Evolutionary conservation across 2,888 invertebrate species (phyloP), one percentile per base, ranked within the genome.

Genomic region (Teleiodes luculella): DNA sequence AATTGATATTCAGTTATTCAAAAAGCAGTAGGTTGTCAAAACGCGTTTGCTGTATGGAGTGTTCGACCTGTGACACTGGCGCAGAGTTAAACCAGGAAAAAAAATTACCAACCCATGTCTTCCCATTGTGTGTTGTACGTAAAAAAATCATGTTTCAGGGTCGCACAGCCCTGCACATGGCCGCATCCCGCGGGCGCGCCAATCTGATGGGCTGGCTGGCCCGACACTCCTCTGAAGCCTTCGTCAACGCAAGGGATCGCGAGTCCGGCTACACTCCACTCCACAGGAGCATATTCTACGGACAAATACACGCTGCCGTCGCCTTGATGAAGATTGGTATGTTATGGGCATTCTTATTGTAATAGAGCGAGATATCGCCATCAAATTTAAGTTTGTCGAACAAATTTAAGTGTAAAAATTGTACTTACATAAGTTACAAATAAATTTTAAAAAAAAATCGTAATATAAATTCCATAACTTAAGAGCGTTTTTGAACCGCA

Each of bases 191-290:
- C 63, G 95, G 95, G 1, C 91, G 94, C 60, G 85, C 90, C 35
- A 83, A 90, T 33, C 84, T 96, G 14, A 91, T 95, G 62, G 92
- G 93, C 66, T 96, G 96, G 96, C 83, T 97, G 0, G 69, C 95
- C 1, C 91, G 92, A 47, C 91, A 92, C 63, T 86, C 86, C 0
- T 71, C 82, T 0, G 80, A 81, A 33, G 92, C 93, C 0, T 93
- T 94, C 53, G 84, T 93, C 3, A 93, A 94, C 68, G 88, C 87
- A 0, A 91, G 91, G 57, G 95, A 96, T 74, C 70, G 80, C 0
- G 95, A 95, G 75, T 95, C 94, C 0, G 94, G 94, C 0, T 95
- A 95, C 79, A 96, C 95, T 7, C 92, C 97, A 0, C 81, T 97
- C 20, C 97, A 97, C 74, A 86, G 95, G 52, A 94, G 95, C 59